Percentiles rank a stretch among this genome's conserved stretches.
Conservation (phyloP, 2,888 invertebrate species). For the Zygogramma bicolorata region DNA sequence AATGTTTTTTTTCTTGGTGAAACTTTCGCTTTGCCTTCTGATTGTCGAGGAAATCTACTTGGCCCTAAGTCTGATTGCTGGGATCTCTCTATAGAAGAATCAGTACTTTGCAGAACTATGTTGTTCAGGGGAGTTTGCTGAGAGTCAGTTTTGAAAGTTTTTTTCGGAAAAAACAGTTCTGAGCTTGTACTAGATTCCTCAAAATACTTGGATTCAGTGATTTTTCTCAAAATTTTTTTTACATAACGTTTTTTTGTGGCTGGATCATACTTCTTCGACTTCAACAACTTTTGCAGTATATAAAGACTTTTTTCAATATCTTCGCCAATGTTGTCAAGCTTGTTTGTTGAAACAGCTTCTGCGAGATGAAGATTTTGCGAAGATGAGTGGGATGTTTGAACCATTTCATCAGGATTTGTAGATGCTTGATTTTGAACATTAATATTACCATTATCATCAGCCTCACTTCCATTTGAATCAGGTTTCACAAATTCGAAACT, state of each 20-base stretch:
- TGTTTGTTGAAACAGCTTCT: constrained; percentile 28
- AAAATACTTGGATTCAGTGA: constrained; percentile 72
- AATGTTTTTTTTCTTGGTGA: constrained; percentile 32
- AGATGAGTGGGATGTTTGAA: neutral
- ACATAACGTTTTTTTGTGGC: constrained; percentile 74
- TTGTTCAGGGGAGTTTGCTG: neutral
- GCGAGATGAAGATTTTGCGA: constrained; percentile 13
- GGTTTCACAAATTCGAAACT: constrained; percentile 74
- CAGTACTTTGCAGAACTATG: constrained; percentile 20
- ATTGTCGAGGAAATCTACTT: no score
- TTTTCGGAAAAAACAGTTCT: constrained; percentile 67
- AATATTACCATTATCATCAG: no score
- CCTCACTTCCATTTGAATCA: no score
- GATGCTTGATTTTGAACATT: neutral
- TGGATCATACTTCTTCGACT: constrained; percentile 72
- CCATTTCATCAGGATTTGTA: neutral
- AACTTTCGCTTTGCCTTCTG: constrained; percentile 6
- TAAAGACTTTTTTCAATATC: constrained; percentile 75
- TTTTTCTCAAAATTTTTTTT: constrained; percentile 74
- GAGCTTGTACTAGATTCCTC: constrained; percentile 71
- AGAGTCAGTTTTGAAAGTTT: neutral
- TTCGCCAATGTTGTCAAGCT: constrained; percentile 50
- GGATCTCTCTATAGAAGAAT: constrained; percentile 25
- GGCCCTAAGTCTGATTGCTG: no score
- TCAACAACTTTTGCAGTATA: constrained; percentile 72